Percentiles rank a stretch among this genome's conserved stretches.
Evolutionary conservation across 2,797 vertebrate species (phyloP).

Genomic region (Acrossocheilus fasciatus): DNA sequence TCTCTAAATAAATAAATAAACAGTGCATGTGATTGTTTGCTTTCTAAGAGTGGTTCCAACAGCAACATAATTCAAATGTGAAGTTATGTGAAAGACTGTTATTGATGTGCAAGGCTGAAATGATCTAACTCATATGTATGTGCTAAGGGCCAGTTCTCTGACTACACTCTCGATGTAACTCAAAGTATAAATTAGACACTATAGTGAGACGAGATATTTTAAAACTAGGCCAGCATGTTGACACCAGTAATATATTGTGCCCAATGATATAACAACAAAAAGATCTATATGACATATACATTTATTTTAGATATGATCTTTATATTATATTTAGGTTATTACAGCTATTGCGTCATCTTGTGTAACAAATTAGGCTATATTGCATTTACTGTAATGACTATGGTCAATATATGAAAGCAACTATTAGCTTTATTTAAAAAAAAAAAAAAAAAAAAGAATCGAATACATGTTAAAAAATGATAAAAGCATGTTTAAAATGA

Average conservation of each 20-base stretch:
- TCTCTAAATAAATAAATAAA: background rate
- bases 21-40: background rate
- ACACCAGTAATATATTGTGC: background rate
- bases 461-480: background rate
- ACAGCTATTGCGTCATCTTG: background rate
- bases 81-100: conserved; percentile 1
- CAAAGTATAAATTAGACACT: conserved; percentile 15
- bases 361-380: background rate
- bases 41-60: background rate
- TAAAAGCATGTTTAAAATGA: background rate
- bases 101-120: background rate
- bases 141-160: conserved; percentile 37
- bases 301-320: background rate
- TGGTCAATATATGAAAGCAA: background rate
- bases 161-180: conserved; percentile 13
- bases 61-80: background rate
- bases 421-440: background rate
- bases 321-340: background rate
- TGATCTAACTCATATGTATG: conserved; percentile 11
- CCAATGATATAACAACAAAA: conserved; percentile 1
- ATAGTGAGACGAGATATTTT: conserved; percentile 26
- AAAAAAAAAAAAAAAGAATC: background rate
- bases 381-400: background rate
- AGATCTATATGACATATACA: background rate
- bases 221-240: background rate